Evolutionary conservation across 92 coral and sea anemone species (phyloP).

Genomic region (Porites lobata): DNA sequence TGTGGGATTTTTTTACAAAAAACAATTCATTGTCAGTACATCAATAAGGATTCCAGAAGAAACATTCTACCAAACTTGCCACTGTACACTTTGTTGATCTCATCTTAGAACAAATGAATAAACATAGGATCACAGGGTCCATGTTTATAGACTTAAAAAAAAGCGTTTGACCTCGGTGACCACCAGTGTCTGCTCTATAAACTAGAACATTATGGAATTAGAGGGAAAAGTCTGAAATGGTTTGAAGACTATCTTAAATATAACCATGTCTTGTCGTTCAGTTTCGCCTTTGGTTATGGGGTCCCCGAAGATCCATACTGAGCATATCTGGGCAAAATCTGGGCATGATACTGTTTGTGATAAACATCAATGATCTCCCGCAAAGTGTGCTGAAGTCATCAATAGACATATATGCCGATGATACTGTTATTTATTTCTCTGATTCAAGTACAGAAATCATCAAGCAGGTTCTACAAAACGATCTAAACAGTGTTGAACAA

Average conservation of each 20-base stretch:
- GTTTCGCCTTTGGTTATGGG: no score
- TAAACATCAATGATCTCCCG: constrained; percentile 57
- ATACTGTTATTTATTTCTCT: constrained; percentile 48
- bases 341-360: no score
- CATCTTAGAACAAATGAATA: constrained; percentile 64
- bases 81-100: constrained; percentile 47
- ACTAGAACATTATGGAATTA: constrained; percentile 58
- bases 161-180: constrained; percentile 57
- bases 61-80: constrained; percentile 41
- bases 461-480: not conserved
- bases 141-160: constrained; percentile 60
- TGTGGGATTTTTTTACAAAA: constrained; percentile 32
- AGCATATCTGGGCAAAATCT: not conserved
- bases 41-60: constrained; percentile 66
- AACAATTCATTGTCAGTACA: constrained; percentile 36
- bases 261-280: not conserved
- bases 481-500: not conserved
- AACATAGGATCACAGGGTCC: constrained; percentile 54
- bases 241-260: constrained; percentile 24
- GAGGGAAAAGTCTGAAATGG: not conserved
- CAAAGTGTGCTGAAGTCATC: constrained; percentile 29
- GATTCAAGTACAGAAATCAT: not conserved
- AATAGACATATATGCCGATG: constrained; percentile 60
- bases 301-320: not conserved
- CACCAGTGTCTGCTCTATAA: constrained; percentile 13